Conservation (phyloP, 2,113 vertebrate species). For the Laterallus jamaicensis region DNA sequence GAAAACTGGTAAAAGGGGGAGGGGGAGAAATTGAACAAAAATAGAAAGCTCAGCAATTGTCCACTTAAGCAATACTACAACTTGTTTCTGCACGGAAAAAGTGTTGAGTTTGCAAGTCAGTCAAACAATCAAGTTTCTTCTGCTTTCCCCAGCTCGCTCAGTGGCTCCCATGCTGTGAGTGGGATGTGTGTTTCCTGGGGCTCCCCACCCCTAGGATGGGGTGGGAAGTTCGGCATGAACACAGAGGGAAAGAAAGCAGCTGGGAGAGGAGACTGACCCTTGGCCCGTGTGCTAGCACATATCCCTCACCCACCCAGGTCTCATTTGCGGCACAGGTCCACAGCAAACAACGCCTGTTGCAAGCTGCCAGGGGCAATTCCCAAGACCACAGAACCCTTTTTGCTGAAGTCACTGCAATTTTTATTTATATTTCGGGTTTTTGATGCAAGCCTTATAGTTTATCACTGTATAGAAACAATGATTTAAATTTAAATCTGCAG, state of each 20-base stretch:
- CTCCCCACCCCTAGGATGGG: background rate
- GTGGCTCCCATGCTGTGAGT: background rate
- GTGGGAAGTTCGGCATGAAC: background rate
- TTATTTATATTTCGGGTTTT: background rate
- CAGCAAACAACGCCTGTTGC: background rate
- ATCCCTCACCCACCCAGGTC: background rate
- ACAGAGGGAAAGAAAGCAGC: background rate
- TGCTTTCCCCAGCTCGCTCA: background rate
- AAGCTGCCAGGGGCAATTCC: background rate
- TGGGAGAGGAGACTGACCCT: background rate
- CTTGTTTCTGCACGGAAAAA: background rate
- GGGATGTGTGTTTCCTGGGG: background rate
- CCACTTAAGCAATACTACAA: background rate
- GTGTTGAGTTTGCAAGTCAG: background rate
- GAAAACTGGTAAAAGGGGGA: background rate
- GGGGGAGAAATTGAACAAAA: background rate
- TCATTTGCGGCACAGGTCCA: rapidly evolving
- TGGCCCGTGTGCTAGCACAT: rapidly evolving
- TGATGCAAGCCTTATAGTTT: background rate
- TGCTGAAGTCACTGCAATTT: background rate
- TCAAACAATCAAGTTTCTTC: background rate
- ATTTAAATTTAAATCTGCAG: background rate
- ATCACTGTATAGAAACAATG: background rate
- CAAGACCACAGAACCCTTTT: background rate
- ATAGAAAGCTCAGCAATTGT: background rate